phyloP scores from a whole-genome alignment of 2,113 vertebrate genomes.

The Spheniscus mendiculus region DNA sequence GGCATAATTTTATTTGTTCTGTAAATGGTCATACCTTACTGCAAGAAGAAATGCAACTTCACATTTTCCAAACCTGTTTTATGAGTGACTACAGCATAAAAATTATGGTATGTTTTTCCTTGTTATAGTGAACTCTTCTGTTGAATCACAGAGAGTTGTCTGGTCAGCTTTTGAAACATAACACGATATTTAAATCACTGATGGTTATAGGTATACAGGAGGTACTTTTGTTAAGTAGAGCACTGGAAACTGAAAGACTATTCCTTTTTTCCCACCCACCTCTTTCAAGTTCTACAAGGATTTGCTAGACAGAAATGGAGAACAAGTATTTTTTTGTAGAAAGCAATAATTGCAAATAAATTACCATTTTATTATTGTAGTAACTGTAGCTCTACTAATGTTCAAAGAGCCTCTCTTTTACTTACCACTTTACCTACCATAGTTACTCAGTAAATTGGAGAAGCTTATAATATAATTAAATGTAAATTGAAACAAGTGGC shows the following conservation, averaged over 20 bases:
- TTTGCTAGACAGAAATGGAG: not conserved
- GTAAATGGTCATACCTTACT: conserved; percentile 48
- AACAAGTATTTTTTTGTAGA: not conserved
- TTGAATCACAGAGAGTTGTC: not conserved
- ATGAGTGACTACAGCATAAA: conserved; percentile 39
- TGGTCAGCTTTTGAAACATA: not conserved
- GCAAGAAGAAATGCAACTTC: conserved; percentile 60
- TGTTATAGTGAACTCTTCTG: conserved; percentile 16
- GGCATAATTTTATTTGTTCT: conserved; percentile 58
- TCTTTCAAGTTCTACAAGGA: not conserved
- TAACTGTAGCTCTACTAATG: not conserved
- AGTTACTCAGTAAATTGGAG: not conserved
- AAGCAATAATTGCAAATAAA: not conserved
- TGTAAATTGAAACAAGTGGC: not conserved
- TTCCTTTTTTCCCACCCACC: not conserved
- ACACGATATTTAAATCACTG: not conserved
- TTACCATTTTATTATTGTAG: not conserved
- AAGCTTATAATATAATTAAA: not conserved
- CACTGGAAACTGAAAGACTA: not conserved
- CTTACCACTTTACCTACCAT: not conserved
- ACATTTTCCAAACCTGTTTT: conserved; percentile 4
- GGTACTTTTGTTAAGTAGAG: not conserved
- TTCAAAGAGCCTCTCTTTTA: not conserved
- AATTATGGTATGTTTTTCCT: not conserved
- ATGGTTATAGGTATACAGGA: not conserved